These are phyloP conservation scores for Nemopilema nomurai DNA, from an alignment of 30 jellyfish, hydroid and myxozoan species.

Conservation along the genomic window DNA sequence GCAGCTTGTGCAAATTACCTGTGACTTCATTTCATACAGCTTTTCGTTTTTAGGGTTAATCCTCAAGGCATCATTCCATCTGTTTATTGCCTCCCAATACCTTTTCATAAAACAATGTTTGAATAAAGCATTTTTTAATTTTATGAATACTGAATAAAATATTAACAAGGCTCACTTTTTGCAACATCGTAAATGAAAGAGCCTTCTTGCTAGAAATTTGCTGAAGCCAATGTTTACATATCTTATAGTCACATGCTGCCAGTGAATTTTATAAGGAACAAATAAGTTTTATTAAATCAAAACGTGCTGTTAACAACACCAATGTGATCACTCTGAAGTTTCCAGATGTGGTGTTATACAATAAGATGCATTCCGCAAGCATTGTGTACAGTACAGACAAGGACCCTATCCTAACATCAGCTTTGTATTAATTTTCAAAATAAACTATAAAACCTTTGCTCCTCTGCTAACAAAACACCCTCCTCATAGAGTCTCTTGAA, in stretches of 20 bases:
- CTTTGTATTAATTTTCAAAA: not conserved
- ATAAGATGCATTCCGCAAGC: too few species aligned
- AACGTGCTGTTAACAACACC: too few species aligned
- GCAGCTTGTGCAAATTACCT: constrained; percentile 43
- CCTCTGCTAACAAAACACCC: constrained; percentile 65
- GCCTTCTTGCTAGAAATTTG: too few species aligned
- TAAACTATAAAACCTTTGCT: constrained; percentile 35
- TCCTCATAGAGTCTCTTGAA: constrained; percentile 51
- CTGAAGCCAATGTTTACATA: too few species aligned
- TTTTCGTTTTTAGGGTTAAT: constrained; percentile 61
- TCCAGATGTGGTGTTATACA: too few species aligned
- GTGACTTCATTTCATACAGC: constrained; percentile 92
- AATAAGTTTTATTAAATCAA: too few species aligned
- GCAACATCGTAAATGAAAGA: not conserved
- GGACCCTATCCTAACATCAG: not conserved
- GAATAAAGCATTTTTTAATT: too few species aligned
- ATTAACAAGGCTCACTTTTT: not conserved
- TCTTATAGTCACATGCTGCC: too few species aligned
- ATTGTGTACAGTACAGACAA: not conserved
- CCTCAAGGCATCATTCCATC: constrained; percentile 75
- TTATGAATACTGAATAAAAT: not conserved
- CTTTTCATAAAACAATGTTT: constrained; percentile 14
- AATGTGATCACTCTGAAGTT: too few species aligned
- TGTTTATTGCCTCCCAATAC: constrained; percentile 85
- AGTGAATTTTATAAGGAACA: too few species aligned